These are phyloP conservation scores for Eilema depressum DNA, from an alignment of 2,888 invertebrate species.

Conservation along the genomic window DNA sequence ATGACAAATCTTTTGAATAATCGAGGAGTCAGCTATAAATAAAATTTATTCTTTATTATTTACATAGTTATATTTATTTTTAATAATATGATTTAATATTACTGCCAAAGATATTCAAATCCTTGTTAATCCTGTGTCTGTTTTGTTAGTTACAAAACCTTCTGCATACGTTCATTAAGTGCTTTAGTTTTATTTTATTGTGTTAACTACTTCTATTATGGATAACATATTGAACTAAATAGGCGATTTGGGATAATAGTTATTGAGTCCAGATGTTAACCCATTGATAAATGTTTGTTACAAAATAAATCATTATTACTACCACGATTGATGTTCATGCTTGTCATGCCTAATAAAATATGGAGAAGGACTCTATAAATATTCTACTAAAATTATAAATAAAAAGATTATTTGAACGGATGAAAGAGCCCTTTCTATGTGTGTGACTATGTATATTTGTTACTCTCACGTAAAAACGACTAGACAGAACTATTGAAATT, in stretches of 20 bases:
- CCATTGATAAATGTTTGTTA: too few relatives aligned
- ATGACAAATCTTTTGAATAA: too few relatives aligned
- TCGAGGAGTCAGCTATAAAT: too few relatives aligned
- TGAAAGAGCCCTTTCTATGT: not conserved
- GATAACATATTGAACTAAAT: not conserved
- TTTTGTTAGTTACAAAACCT: slow-evolving; percentile 46
- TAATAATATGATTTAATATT: slow-evolving; percentile 25
- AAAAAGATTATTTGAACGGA: not conserved
- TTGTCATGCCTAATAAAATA: not conserved
- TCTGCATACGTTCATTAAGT: slow-evolving; percentile 32
- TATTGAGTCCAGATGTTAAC: not conserved
- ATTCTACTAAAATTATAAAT: not conserved
- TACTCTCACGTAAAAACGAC: not conserved
- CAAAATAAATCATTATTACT: too few relatives aligned
- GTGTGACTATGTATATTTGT: not conserved
- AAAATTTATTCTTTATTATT: too few relatives aligned
- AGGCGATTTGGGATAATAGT: not conserved
- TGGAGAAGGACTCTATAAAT: not conserved
- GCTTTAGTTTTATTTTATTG: slow-evolving; percentile 36
- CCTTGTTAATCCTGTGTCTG: slow-evolving; percentile 41
- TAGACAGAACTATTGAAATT: too few relatives aligned
- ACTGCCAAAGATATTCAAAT: slow-evolving; percentile 33
- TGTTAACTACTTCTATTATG: slow-evolving; percentile 23
- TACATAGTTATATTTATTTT: slow-evolving; percentile 1
- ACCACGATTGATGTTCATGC: not conserved